A percentile compares a stretch with the other conserved stretches of the same genome.
Conservation (phyloP, 1,140 invertebrate species). For the Bombus difficillimus region DNA sequence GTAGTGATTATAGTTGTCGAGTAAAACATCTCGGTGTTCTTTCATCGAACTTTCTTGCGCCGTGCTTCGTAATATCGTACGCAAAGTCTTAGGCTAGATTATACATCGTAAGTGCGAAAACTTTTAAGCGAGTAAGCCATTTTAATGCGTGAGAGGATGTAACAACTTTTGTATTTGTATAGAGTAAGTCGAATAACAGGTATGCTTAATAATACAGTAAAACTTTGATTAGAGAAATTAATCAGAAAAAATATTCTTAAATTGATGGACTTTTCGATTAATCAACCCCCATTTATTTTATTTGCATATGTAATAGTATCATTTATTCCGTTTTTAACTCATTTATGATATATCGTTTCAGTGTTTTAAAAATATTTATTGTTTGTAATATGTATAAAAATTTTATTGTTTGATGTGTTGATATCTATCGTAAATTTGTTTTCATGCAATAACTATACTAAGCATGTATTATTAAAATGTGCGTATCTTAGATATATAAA, state of each 20-base stretch:
- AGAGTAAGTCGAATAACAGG: slow-evolving; percentile 70
- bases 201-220: slow-evolving; percentile 60
- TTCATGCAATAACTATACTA: not conserved
- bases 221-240: slow-evolving; percentile 58
- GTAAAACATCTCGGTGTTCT: slow-evolving; percentile 66
- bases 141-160: slow-evolving; percentile 79
- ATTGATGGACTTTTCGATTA: slow-evolving; percentile 50
- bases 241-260: slow-evolving; percentile 37
- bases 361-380: not conserved
- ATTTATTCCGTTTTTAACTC: not conserved
- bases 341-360: not conserved
- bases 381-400: not conserved
- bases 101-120: slow-evolving; percentile 65
- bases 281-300: slow-evolving; percentile 7
- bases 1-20: slow-evolving; percentile 63
- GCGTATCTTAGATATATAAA: not conserved
- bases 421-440: not conserved
- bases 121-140: slow-evolving; percentile 72
- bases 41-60: slow-evolving; percentile 71
- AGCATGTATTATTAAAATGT: not conserved
- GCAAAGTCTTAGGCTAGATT: slow-evolving; percentile 71
- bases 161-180: slow-evolving; percentile 81
- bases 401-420: not conserved
- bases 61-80: slow-evolving; percentile 71
- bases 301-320: not conserved